phyloP scores from a whole-genome alignment of 2,797 vertebrate species.

The Craterocephalus amniculus region DNA sequence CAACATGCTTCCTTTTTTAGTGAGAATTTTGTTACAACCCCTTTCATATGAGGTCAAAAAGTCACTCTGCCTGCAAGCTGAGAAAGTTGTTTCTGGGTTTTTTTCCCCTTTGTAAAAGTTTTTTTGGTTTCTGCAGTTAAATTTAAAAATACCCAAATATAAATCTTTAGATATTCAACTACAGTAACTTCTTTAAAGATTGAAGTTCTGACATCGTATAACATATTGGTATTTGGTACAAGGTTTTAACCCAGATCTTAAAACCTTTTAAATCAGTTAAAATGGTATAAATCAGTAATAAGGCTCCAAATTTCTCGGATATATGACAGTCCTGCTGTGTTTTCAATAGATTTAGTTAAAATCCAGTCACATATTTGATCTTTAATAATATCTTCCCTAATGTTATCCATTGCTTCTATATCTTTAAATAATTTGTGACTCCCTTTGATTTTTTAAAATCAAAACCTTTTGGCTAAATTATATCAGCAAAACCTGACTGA shows the following conservation, averaged over 20 bases:
- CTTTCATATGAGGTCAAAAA: constrained; percentile 12
- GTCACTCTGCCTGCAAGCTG: neutral
- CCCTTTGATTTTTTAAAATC: too few species aligned
- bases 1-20: neutral
- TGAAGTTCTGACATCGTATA: too few species aligned
- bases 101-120: too few species aligned
- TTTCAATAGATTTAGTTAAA: neutral
- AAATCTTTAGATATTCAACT: neutral
- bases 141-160: neutral
- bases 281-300: neutral
- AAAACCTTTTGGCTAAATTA: too few species aligned
- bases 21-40: constrained; percentile 23
- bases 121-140: neutral
- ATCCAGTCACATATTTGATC: neutral
- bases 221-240: too few species aligned
- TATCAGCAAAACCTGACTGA: neutral
- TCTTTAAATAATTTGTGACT: neutral
- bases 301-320: neutral
- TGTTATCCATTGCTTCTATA: neutral
- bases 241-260: neutral
- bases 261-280: neutral
- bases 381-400: neutral
- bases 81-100: neutral
- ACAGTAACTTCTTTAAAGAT: neutral
- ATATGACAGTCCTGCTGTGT: neutral